These are phyloP conservation scores for Cotesia typhae DNA, from an alignment of 1,140 invertebrate species.

Conservation along the genomic window DNA sequence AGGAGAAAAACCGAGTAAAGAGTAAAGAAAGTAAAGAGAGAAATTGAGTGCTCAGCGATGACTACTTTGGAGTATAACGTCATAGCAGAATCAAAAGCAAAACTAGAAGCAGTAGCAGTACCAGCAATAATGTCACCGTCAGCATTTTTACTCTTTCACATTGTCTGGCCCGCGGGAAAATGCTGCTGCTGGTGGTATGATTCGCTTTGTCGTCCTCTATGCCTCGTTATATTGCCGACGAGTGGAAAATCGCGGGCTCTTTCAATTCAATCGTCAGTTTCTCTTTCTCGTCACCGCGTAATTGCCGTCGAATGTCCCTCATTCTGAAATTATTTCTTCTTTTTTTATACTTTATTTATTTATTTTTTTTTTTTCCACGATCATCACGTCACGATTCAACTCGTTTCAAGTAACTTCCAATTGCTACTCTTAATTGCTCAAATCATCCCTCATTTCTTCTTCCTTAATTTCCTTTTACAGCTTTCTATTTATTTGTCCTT, in stretches of 20 bases:
- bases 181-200: background rate
- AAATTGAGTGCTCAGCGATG: too few species aligned
- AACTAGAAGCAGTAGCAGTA: too few species aligned
- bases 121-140: conserved; percentile 17
- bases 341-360: too few species aligned
- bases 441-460: background rate
- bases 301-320: conserved; percentile 26
- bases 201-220: background rate
- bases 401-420: conserved; percentile 11
- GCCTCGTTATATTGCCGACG: conserved; percentile 24
- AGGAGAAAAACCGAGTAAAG: too few species aligned
- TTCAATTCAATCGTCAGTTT: conserved; percentile 28
- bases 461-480: background rate
- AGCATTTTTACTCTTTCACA: conserved; percentile 16
- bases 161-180: conserved; percentile 8
- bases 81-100: too few species aligned
- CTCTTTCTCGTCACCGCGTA: conserved; percentile 4
- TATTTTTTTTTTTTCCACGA: background rate
- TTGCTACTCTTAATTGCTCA: conserved; percentile 4
- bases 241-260: conserved; percentile 23
- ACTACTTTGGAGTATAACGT: too few species aligned
- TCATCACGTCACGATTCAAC: conserved; percentile 13
- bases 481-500: background rate
- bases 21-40: too few species aligned
- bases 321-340: conserved; percentile 20